Evolutionary conservation across 2,888 invertebrate species (phyloP), one percentile per base, ranked within the genome.

Genomic region (Cosmia pyralina): DNA sequence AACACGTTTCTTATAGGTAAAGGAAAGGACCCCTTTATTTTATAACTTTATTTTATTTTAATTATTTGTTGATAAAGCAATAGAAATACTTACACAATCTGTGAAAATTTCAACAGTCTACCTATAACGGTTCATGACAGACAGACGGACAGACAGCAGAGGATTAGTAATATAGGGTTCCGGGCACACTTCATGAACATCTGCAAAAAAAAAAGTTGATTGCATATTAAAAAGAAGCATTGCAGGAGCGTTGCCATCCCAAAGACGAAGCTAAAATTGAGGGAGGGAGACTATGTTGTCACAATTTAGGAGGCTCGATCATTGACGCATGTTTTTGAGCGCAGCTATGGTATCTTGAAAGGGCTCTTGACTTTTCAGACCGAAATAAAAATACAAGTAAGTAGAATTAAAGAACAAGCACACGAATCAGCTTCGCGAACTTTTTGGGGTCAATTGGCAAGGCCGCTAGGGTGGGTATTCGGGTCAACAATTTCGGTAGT

Each of bases 401-500:
- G 4, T 8, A 62, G 63, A 44, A 22, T 44, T 38, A 75, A 44
- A 41, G 15, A 75, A 53, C 19, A 63, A 75, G 6, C 48, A 50
- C 34, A 34, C 19, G 19, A 58, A 34, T 48, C 38, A 22, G 59
- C 44, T 80, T 57, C 2, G 59, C 55, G 60, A 79, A 46, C 28
- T 67, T 65, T 66, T 69, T 68, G 57, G 17, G 76, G 76, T 65
- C 72, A 75, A 58, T 70, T 67, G 62, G 67, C 60, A 57, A 79
- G 79, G 75, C 72, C 75, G 79, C 53, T 53, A 34, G 60, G 48
- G 58, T 15, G 5, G 52, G 79, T 57, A 75, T 75, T 75, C 17
- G 8, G 53, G 75, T 72, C 75, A 79, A 28, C 34, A 62, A 69
- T 75, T 28, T 71, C 34, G 15, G 53, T 75, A 53, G 75, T 79